phyloP scores from a whole-genome alignment of 1,140 invertebrate genomes.

The Apis mellifera region Amel_HAv3.1 CM009932.2:6269501-6270000 shows the following conservation, averaged over 20 bases:
- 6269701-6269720: constrained; percentile 68
- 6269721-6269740: constrained; percentile 71
- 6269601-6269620: constrained; percentile 71
- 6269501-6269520: constrained; percentile 76
- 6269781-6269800: constrained; percentile 73
- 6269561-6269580: constrained; percentile 68
- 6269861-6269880: constrained; percentile 66
- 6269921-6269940: constrained; percentile 71
- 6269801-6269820: constrained; percentile 7
- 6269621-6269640: constrained; percentile 70
- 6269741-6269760: constrained; percentile 76
- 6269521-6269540: constrained; percentile 77
- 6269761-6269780: constrained; percentile 73
- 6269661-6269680: constrained; percentile 75
- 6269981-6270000: constrained; percentile 71
- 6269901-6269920: constrained; percentile 70
- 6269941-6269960: constrained; percentile 77
- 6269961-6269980: constrained; percentile 64
- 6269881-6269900: constrained; percentile 77
- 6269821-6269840: background rate
- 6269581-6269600: constrained; percentile 73
- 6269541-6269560: constrained; percentile 67
- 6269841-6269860: constrained; percentile 67
- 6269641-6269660: constrained; percentile 72
- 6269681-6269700: constrained; percentile 72